A percentile compares a stretch with the other conserved stretches of the same genome.
phyloP scores from a whole-genome alignment of 2,888 invertebrate genomes.

The Xestia c-nigrum region DNA sequence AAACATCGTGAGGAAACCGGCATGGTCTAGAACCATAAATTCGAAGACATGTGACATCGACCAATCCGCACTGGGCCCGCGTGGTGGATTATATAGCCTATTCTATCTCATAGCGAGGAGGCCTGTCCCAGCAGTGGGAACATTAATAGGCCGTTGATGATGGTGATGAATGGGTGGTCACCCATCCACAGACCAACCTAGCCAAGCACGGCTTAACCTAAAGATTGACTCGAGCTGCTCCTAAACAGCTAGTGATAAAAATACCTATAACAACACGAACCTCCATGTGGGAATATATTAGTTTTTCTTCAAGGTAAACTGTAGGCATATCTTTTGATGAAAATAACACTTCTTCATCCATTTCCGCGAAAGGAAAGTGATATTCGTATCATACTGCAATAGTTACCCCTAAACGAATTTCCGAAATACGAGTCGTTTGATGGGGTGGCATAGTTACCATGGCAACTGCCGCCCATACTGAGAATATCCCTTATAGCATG shows the following conservation, averaged over 20 bases:
- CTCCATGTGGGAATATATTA: not conserved
- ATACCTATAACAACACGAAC: not conserved
- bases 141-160: no score
- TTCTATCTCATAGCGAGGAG: no score
- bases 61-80: no score
- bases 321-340: not conserved
- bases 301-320: not conserved
- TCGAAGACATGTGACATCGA: no score
- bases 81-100: no score
- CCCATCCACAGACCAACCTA: no score
- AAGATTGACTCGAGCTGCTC: no score
- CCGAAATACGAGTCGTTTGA: conserved; percentile 41
- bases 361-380: conserved; percentile 36
- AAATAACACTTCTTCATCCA: conserved; percentile 26
- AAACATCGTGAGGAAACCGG: no score
- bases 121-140: no score
- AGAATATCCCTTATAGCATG: not conserved
- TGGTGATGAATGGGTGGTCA: no score
- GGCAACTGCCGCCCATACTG: conserved; percentile 3
- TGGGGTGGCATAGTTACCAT: conserved; percentile 37
- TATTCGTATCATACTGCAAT: conserved; percentile 56
- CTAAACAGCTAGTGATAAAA: not conserved
- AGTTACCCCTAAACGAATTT: conserved; percentile 52
- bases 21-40: no score
- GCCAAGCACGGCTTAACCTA: no score